Evolutionary conservation across 2,113 vertebrate species (phyloP), one percentile per base, ranked within the genome.

Genomic region (Tyrannus savana): DNA sequence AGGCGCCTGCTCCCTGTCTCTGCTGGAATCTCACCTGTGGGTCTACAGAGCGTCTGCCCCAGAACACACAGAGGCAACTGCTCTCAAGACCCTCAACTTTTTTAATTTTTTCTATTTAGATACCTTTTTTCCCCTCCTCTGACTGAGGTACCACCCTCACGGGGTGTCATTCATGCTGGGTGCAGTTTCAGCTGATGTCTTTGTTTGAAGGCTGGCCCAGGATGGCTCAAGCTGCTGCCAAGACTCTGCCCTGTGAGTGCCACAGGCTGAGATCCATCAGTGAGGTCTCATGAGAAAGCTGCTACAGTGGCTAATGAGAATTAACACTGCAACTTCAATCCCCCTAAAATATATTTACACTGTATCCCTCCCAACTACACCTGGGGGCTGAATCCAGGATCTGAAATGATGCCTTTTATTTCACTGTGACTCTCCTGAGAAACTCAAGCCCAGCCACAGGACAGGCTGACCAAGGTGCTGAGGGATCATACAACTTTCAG

Each of bases 381-480:
- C 3, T 63, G 39, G 33, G 1, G 46, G 25, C 60, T 33, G 60
- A 59, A 44, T 33, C 10, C 39, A 41, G 71, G 58, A 14, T 46
- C 46, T 19, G 23, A 82, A 75, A 56, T 1, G 19, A 35, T 14
- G 52, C 4, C 3, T 39, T 63, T 63, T 3, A 7, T 52, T n/a
- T 67, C n/a, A 35, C 23, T 7, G 17, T 10, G 49, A 10, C 46
- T 44, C 44, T 22, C 41, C 13, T 0, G 8, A 35, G 42, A 35
- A 58, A 24, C n/a, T 59, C 41, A 33, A 73, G 28, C 42, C 14
- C 41, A n/a, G 59, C 18, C 55, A 17, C 6, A 35, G 35, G 41
- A n/a, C 24, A 58, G 41, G n/a, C 31, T 60, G 39, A 31, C 10
- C 44, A 17, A 47, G 24, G 21, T 10, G 28, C 0, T 0, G 0